phyloP scores from a whole-genome alignment of 2,113 vertebrate species.

The Smithornis capensis region DNA sequence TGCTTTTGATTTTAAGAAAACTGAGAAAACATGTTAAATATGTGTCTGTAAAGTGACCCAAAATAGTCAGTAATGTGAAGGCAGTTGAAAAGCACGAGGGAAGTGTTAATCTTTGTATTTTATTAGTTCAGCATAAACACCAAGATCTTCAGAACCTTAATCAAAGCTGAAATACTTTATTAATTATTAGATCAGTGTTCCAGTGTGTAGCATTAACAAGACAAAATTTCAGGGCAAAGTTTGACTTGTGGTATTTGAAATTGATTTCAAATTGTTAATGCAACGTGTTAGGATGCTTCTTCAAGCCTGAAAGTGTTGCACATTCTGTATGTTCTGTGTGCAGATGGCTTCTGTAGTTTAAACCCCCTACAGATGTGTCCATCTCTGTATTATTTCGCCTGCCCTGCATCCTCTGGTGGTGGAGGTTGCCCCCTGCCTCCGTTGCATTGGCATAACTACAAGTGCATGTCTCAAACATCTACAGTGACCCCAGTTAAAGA shows the following conservation, averaged over 20 bases:
- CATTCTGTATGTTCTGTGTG: background rate
- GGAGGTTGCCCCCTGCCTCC: background rate
- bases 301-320: background rate
- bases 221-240: background rate
- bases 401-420: background rate
- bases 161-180: background rate
- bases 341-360: constrained; percentile 8
- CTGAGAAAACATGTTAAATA: background rate
- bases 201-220: background rate
- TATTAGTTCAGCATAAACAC: background rate
- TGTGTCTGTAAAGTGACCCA: background rate
- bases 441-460: background rate
- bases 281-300: background rate
- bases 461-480: background rate
- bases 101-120: background rate
- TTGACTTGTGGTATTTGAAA: background rate
- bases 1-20: background rate
- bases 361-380: background rate
- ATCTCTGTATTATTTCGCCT: fast-evolving
- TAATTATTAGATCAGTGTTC: fast-evolving
- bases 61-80: background rate
- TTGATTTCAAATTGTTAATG: background rate
- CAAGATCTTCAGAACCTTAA: background rate
- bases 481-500: background rate
- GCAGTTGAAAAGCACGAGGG: background rate